Conservation (phyloP, 92 coral and sea anemone species). For the Epizoanthus fatuus region DNA sequence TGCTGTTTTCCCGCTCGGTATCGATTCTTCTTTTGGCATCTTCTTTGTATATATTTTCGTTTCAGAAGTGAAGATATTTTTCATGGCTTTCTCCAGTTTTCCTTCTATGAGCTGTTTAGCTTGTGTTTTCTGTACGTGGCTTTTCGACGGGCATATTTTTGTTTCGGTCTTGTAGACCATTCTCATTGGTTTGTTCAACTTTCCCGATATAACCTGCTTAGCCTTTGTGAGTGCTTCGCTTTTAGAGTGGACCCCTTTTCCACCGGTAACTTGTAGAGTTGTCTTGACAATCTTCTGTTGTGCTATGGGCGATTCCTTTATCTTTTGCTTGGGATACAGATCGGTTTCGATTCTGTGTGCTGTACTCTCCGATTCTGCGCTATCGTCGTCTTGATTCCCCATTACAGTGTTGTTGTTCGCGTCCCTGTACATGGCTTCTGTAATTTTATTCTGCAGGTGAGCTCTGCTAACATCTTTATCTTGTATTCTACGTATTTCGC, state of each 20-base stretch:
- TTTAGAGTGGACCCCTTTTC: background rate
- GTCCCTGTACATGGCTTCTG: constrained; percentile 30
- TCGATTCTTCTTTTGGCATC: background rate
- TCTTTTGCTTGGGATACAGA: background rate
- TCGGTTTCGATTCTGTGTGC: background rate
- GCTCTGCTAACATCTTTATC: constrained; percentile 19
- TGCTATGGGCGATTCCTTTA: too few species aligned
- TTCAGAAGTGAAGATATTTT: constrained; percentile 16
- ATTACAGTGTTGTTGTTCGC: constrained; percentile 17
- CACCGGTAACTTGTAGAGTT: background rate
- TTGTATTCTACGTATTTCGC: background rate
- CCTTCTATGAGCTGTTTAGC: constrained; percentile 7
- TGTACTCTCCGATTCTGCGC: background rate
- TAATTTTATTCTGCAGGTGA: background rate
- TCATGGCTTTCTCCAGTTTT: constrained; percentile 21
- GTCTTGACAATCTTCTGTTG: background rate
- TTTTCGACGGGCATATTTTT: constrained; percentile 11
- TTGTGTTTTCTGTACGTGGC: constrained; percentile 11
- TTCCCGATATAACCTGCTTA: background rate
- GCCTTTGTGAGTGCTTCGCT: too few species aligned
- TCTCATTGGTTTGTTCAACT: background rate
- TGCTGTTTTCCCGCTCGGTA: background rate
- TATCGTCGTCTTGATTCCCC: background rate
- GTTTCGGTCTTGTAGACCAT: constrained; percentile 6
- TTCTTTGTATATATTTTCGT: background rate